Evolutionary conservation across 2,113 vertebrate species (phyloP), one percentile per base, ranked within the genome.

Genomic region (Riparia riparia): DNA sequence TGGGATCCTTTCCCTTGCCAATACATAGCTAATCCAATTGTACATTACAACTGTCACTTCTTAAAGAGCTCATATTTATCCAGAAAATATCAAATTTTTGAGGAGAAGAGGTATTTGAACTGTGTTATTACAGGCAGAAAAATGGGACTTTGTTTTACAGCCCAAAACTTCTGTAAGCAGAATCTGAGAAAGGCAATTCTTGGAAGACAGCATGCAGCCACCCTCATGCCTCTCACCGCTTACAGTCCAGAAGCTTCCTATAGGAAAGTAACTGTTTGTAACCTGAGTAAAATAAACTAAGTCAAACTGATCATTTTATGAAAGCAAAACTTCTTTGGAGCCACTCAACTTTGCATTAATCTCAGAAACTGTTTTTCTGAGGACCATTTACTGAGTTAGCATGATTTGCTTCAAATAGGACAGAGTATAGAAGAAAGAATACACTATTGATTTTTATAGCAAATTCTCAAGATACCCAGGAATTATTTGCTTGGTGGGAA

Each of bases 11-110:
- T 78, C 14, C 45, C 51, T 90, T 29, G 32, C 9, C 45, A 57
- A 18, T 24, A 58, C 4, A 3, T 31, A 42, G 39, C 6, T 91
- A 29, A 45, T 58, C 19, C 56, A 82, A 22, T 32, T 45, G 28
- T 37, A 64, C 2, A 2, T 34, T 57, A 7, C 14, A 49, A 5
- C 8, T 49, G 32, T 37, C 1, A 1, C 41, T 32, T 68, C 22
- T 66, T 66, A 29, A 90, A 71, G 28, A 58, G 5, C 14, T 79
- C 14, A 1, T 37, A 31, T 53, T 18, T 69, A 12, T 17, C 39
- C 49, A 64, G 53, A 76, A 72, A 0, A 0, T 34, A 29, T 20
- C 12, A 26, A 60, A 45, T 50, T 3, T 1, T 3, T 57, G 34
- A 66, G 9, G 7, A 83, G 15, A 17, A 66, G 42, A 56, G 11